Evolutionary conservation across 2,113 vertebrate genomes (phyloP), one percentile per base, ranked within the genome.

Genomic region (Neolamprologus ventralis): DNA sequence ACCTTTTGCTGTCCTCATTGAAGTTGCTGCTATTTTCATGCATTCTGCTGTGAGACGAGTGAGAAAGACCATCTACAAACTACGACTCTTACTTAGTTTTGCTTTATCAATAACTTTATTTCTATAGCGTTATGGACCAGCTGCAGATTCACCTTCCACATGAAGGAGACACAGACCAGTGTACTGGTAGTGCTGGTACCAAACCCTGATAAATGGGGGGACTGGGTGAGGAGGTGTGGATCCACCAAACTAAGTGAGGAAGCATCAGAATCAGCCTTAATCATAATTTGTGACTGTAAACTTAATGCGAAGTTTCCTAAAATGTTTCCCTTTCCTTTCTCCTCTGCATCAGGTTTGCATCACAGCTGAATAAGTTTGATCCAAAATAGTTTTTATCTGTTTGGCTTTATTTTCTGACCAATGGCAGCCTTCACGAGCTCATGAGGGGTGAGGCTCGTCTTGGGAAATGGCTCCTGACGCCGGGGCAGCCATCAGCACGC

Each of bases 1-100:
- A 0, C 10, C 0, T 7, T 65, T 65, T 65, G 31, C 60, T 12
- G 60, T 35, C 4, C 12, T 37, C 33, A 2, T 13, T 65, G 35
- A 68, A 40, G n/a, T 68, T 68, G 35, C 35, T 68, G n/a, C 33
- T 40, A 0, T 14, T 40, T 68, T 68, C 35, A 14, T 68, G 63
- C 35, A 14, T 21, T 40, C 63, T 37, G 63, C n/a, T 40, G 35
- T 1, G 35, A 40, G 12, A 40, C 12, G 63, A 40, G 33, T 5
- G 33, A 37, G 11, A 37, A 37, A 21, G 17, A 65, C 6, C 60
- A 7, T 37, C 33, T 37, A 65, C 33, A 37, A 37, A 65, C 33
- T 37, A 21, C 4, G 7, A n/a, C 33, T 35, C 33, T 37, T n/a
- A 7, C 33, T 37, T 65, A 7, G 33, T 37, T 65, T 37, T 13